Conservation (phyloP, 2,888 invertebrate species). For the Oxyteleia sp. region DNA sequence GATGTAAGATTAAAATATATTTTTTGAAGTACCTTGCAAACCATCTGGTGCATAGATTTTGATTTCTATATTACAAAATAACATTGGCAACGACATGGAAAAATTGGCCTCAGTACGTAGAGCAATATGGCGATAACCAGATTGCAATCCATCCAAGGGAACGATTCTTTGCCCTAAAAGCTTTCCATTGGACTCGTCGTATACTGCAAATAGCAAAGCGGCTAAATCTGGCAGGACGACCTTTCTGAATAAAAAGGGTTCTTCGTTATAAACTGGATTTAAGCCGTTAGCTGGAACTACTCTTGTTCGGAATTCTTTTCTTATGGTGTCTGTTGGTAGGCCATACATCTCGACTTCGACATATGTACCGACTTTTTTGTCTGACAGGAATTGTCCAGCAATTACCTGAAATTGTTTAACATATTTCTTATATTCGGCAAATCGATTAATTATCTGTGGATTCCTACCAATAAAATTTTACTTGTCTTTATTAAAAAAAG, state of each 20-base stretch:
- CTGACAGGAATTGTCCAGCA: slow-evolving; percentile 99
- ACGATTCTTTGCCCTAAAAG: slow-evolving; percentile 98
- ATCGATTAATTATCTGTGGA: too few relatives aligned
- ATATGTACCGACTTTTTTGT: slow-evolving; percentile 99
- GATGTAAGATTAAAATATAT: too few relatives aligned
- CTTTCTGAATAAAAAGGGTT: slow-evolving; percentile 99
- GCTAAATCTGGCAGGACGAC: slow-evolving; percentile 99
- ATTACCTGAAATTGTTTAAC: slow-evolving; percentile 91
- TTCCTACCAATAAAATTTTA: too few relatives aligned
- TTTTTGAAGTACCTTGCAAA: slow-evolving; percentile 97
- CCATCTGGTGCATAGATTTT: slow-evolving; percentile 99
- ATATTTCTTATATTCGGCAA: too few relatives aligned
- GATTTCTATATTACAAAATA: slow-evolving; percentile 99
- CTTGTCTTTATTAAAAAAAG: too few relatives aligned
- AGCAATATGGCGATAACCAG: slow-evolving; percentile 99
- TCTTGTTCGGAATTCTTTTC: slow-evolving; percentile 98
- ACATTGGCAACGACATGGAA: slow-evolving; percentile 99
- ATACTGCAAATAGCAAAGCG: slow-evolving; percentile 98
- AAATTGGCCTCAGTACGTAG: slow-evolving; percentile 99
- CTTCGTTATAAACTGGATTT: slow-evolving; percentile 99
- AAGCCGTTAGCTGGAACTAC: slow-evolving; percentile 99
- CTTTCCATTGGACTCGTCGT: slow-evolving; percentile 97
- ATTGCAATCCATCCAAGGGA: slow-evolving; percentile 98
- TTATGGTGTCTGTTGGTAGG: slow-evolving; percentile 98
- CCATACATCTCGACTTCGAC: slow-evolving; percentile 99